Evolutionary conservation across 37 sponge, comb jelly and placozoan genomes (phyloP), one percentile per base, ranked within the genome.

Genomic region (Tethya wilhelma): DNA sequence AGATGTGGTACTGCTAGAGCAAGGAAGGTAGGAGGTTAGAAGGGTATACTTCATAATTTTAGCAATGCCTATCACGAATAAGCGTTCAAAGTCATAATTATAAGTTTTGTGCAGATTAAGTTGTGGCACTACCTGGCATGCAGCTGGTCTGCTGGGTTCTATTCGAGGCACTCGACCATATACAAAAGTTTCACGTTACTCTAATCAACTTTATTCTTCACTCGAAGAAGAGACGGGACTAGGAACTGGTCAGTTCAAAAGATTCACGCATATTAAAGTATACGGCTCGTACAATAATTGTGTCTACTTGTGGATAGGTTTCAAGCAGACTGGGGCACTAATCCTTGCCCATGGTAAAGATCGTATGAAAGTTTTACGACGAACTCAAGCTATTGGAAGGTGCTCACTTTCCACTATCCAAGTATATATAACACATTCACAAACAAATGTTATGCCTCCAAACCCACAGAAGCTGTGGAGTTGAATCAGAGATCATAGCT

Each of bases 81-180:
- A 14, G 14, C 14, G 9, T 14, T 49, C 14, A 19, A 19, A 9
- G 14, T 49, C 14, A 14, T 14, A 19, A 9, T 19, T 49, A 14
- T 14, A 49, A 49, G 53, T 49, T 49, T 9, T 49, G 9, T 41
- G 38, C 67, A 74, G 75, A 12, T 38, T 87, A 26, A 71, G 73
- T 7, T 34, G 88, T 65, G 94, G 94, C 4, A 86, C 94, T 4
- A 93, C 88, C 32, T 88, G 89, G 88, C 94, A 93, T 73, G 88
- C 87, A 23, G 94, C 94, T 62, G 94, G 94, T 4, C 63, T 93
- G 59, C 68, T 90, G 29, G 77, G 80, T 38, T 56, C 29, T 11
- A 39, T 74, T n/a, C 28, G 62, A 34, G 86, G 72, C 31, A 71
- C 71, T 25, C 44, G 41, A 30, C 19, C 64, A 4, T 37, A 60